Evolutionary conservation across 2,888 invertebrate species (phyloP), one percentile per base, ranked within the genome.

Genomic region (Limnephilus lunatus): DNA sequence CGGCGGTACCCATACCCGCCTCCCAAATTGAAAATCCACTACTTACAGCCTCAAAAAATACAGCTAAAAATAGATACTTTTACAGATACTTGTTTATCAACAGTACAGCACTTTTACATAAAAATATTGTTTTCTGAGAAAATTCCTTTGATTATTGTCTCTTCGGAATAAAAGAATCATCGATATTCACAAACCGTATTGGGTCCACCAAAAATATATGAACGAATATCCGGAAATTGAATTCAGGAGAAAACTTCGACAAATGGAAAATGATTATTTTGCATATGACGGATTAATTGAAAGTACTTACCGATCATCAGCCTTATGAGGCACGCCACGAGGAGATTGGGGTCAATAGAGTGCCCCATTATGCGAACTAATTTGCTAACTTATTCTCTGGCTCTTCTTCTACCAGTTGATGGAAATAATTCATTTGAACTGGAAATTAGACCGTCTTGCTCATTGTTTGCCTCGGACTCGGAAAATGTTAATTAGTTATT

Each of bases 271-370:
- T 25, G 25, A 68, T 68, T 68, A 68, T 68, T 68, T 68, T 32
- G 32, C 31, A 83, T 83, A 32, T 32, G 32, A 35, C 19, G 2
- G 25, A 35, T 35, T 25, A 31, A 83, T 83, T 32, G 32, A 32
- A 85, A 15, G 32, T 30, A 88, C 97, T 97, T 95, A 97, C 97
- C 97, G 94, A 97, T 97, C 94, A 97, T 96, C 94, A 97, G 96
- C 95, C 97, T 96, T 94, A 97, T 96, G 93, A 97, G 95, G 95
- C 96, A 97, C 94, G 97, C 97, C 94, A 95, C 96, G 94, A 97
- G 95, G 95, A 96, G 96, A 95, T 97, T 96, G 94, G 96, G 95
- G 95, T 97, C 97, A 94, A 96, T 95, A 94, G 96, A 95, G 94
- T 96, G 96, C 96, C 96, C 97, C 97, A 97, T 97, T 39, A 80